Percentiles rank a stretch among this genome's conserved stretches.
Evolutionary conservation across 1,140 invertebrate genomes (phyloP).

Genomic region (Sarcophaga peregrina): DNA sequence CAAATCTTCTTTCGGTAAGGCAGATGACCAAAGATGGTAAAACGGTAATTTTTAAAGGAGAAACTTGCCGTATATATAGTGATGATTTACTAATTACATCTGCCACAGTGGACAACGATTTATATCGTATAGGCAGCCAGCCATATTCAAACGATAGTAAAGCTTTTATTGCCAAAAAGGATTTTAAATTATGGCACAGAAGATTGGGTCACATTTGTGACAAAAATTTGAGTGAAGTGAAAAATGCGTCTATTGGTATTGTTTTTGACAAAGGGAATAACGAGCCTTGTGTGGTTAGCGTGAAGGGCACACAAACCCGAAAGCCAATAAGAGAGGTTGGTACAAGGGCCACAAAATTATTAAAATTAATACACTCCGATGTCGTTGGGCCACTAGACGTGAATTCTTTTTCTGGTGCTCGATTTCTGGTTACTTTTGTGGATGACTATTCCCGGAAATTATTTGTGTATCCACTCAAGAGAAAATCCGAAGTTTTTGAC

Average conservation of each 20-base stretch:
- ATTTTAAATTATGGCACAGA: slow-evolving; percentile 2
- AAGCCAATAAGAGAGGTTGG: not conserved
- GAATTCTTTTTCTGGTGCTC: not conserved
- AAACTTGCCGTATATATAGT: slow-evolving; percentile 3
- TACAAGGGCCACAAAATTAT: not conserved
- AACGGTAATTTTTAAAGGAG: slow-evolving; percentile 11
- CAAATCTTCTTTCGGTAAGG: slow-evolving; percentile 17
- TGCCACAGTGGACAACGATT: slow-evolving; percentile 32
- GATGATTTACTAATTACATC: not conserved
- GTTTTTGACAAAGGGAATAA: too few relatives aligned
- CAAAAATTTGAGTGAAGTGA: slow-evolving; percentile 31
- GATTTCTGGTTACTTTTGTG: slow-evolving; percentile 60
- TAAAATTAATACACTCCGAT: not conserved
- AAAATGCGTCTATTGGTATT: not conserved
- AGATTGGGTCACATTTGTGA: slow-evolving; percentile 25
- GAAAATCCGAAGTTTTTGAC: not conserved
- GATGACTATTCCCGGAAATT: not conserved
- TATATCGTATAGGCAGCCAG: slow-evolving; percentile 19
- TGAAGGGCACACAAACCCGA: too few relatives aligned
- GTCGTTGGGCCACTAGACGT: too few relatives aligned
- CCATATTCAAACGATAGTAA: slow-evolving; percentile 45
- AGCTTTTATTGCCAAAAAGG: not conserved
- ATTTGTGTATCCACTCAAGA: not conserved
- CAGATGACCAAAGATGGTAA: slow-evolving; percentile 31
- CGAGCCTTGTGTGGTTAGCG: too few relatives aligned